Evolutionary conservation across 2,113 vertebrate species (phyloP).

Genomic region (Pygoscelis antarcticus): DNA sequence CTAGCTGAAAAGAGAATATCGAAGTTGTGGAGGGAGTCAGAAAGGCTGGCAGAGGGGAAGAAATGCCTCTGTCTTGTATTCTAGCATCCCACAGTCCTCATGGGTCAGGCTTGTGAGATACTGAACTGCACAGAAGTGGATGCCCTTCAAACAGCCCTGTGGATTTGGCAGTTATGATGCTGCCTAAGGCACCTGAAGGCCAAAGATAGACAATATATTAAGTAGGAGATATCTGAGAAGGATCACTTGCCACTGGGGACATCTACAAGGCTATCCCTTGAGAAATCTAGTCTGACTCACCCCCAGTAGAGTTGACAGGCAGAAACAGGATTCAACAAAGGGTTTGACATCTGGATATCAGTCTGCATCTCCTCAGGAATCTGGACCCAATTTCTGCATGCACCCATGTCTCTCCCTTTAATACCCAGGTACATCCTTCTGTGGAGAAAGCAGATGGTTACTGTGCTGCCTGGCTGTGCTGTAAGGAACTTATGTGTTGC

Average conservation of each 20-base stretch:
- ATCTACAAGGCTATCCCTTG: not conserved
- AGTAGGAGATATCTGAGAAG: not conserved
- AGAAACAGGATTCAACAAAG: not conserved
- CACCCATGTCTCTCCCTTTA: not conserved
- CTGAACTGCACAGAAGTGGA: not conserved
- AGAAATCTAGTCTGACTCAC: not conserved
- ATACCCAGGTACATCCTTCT: not conserved
- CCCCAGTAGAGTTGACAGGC: not conserved
- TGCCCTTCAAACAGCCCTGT: not conserved
- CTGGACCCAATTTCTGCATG: not conserved
- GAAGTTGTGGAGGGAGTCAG: not conserved
- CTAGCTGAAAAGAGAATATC: not conserved
- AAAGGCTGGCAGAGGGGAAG: not conserved
- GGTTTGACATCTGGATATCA: not conserved
- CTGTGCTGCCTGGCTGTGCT: not conserved
- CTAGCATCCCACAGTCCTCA: not conserved
- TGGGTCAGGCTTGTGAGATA: not conserved
- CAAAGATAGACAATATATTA: not conserved
- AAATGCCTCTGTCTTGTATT: not conserved
- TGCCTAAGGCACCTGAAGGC: not conserved
- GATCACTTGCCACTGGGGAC: not conserved
- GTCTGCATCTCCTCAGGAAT: not conserved
- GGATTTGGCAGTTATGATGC: not conserved
- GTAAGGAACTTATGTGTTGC: not conserved
- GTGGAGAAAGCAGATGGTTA: not conserved